phyloP scores from a whole-genome alignment of 2,888 invertebrate species.

The Rhimphoctona megacephalus region DNA sequence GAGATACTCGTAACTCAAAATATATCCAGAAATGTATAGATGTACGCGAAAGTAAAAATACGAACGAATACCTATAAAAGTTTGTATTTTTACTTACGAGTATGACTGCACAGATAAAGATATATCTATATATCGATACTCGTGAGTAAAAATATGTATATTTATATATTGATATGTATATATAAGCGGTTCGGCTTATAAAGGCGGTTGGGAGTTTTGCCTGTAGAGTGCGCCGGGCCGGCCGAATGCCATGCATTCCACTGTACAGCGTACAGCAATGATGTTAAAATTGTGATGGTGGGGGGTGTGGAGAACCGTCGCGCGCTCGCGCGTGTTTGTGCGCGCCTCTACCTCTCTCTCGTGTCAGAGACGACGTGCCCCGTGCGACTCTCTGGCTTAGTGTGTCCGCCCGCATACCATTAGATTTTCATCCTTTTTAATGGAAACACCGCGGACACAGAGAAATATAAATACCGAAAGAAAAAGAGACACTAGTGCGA shows the following conservation, averaged over 20 bases:
- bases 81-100: not conserved
- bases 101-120: not conserved
- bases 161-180: slow-evolving; percentile 18
- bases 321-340: slow-evolving; percentile 49
- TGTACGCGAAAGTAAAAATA: not conserved
- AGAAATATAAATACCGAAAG: slow-evolving; percentile 1
- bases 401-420: slow-evolving; percentile 82
- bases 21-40: not conserved
- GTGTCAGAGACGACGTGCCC: slow-evolving; percentile 81
- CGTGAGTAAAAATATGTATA: slow-evolving; percentile 40
- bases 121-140: not conserved
- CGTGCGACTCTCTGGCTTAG: slow-evolving; percentile 69
- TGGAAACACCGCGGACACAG: slow-evolving; percentile 74
- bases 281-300: slow-evolving; percentile 52
- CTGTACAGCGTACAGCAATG: slow-evolving; percentile 73
- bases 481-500: slow-evolving; percentile 13
- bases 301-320: slow-evolving; percentile 12
- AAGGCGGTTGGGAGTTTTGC: slow-evolving; percentile 77
- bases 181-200: slow-evolving; percentile 55
- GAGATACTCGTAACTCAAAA: not conserved
- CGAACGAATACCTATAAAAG: not conserved
- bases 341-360: slow-evolving; percentile 73
- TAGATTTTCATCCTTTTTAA: slow-evolving; percentile 82
- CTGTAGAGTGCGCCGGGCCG: slow-evolving; percentile 76
- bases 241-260: slow-evolving; percentile 82